phyloP scores from a whole-genome alignment of 2,113 vertebrate genomes.

The Oxygymnocypris stewartii region DNA sequence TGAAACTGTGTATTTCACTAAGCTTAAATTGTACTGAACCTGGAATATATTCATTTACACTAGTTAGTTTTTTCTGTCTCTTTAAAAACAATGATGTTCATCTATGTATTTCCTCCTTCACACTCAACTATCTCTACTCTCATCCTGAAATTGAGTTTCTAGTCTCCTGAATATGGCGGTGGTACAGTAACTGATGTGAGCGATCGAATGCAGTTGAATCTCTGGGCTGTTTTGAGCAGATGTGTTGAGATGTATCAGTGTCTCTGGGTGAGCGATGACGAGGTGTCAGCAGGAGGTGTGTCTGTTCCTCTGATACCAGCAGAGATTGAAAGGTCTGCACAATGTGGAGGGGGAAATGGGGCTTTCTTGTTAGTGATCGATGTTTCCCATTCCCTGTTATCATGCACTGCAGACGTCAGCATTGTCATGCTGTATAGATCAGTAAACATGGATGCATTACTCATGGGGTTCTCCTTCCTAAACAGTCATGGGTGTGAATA shows the following conservation, averaged over 20 bases:
- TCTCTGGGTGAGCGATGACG: not conserved
- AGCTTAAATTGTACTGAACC: not conserved
- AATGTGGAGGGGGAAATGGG: not conserved
- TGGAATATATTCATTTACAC: not conserved
- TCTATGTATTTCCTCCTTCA: not conserved
- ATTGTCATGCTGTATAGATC: not conserved
- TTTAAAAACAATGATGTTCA: not conserved
- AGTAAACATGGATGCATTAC: not conserved
- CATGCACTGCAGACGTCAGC: not conserved
- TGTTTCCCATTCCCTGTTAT: slow-evolving; percentile 10
- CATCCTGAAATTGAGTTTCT: not conserved
- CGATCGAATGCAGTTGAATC: not conserved
- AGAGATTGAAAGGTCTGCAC: not conserved
- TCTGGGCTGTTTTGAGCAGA: not conserved
- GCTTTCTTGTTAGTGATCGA: not conserved
- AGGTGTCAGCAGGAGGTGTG: not conserved
- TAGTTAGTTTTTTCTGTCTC: not conserved
- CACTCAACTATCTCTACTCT: not conserved
- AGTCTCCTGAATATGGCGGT: not conserved
- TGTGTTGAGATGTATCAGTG: not conserved
- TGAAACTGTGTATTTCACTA: not conserved
- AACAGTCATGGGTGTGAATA: not conserved
- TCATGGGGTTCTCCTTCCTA: too few species aligned
- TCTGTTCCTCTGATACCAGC: slow-evolving; percentile 14
- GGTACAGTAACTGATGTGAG: not conserved